A percentile compares a stretch with the other conserved stretches of the same genome.
Evolutionary conservation across 2,888 invertebrate genomes (phyloP).

Genomic region (Dynastes hyllus): DNA sequence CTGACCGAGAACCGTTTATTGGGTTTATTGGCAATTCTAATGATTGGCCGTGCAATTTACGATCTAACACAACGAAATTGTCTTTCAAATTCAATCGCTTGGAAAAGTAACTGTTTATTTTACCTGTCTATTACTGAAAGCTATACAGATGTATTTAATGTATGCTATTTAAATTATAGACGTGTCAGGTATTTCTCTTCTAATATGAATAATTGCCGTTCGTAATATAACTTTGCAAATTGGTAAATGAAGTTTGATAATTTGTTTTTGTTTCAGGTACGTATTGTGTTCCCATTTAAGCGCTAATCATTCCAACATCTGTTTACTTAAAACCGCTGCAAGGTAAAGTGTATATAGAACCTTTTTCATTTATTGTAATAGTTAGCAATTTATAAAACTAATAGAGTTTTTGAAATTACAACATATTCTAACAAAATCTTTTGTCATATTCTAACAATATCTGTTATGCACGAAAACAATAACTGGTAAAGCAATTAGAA

Average conservation of each 20-base stretch:
- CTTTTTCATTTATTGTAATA: background rate
- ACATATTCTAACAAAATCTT: background rate
- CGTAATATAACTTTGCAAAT: background rate
- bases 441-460: background rate
- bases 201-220: background rate
- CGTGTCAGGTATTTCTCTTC: background rate
- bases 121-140: conserved; percentile 1
- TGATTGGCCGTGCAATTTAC: conserved; percentile 6
- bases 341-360: background rate
- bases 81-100: conserved; percentile 21
- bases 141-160: conserved; percentile 6
- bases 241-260: conserved; percentile 16
- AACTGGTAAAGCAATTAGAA: no score
- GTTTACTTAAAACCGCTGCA: background rate
- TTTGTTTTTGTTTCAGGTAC: conserved; percentile 37
- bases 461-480: background rate
- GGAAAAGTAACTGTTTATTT: conserved; percentile 30
- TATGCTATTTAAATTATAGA: conserved; percentile 12
- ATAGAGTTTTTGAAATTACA: background rate
- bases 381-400: background rate
- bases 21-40: conserved; percentile 3
- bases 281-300: background rate
- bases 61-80: conserved; percentile 14
- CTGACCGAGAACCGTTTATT: conserved; percentile 2
- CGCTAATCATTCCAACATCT: background rate